phyloP scores from a whole-genome alignment of 2,113 vertebrate species.

The Marmota flaviventris region DNA sequence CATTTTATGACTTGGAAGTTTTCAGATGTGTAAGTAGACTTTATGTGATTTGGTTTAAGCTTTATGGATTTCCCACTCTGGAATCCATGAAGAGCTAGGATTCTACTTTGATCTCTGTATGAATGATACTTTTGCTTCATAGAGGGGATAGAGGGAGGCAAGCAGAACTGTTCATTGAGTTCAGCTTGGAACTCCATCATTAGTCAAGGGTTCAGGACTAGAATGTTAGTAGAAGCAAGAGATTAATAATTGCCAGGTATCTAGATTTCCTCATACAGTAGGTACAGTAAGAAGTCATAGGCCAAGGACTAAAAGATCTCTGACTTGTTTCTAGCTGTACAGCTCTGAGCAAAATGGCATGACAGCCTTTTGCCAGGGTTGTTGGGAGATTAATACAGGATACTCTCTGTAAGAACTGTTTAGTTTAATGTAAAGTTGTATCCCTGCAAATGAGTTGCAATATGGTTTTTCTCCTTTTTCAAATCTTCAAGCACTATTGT shows the following conservation, averaged over 20 bases:
- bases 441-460: background rate
- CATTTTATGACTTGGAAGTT: constrained; percentile 44
- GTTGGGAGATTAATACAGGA: background rate
- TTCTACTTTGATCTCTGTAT: background rate
- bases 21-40: background rate
- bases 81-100: background rate
- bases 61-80: constrained; percentile 18
- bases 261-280: background rate
- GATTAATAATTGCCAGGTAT: background rate
- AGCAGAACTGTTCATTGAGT: background rate
- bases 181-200: background rate
- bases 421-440: background rate
- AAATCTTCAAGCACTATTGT: background rate
- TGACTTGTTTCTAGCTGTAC: background rate
- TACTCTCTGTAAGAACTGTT: background rate
- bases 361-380: background rate
- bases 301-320: background rate
- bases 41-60: constrained; percentile 29
- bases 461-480: background rate
- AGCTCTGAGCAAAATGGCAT: background rate
- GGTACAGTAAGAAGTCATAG: background rate
- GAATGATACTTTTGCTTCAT: background rate
- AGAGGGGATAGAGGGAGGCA: background rate
- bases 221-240: constrained; percentile 18
- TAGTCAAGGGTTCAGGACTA: background rate